These are phyloP conservation scores for Neoaliturus tenellus DNA, from an alignment of 2,888 invertebrate species.

Conservation along the genomic window DNA sequence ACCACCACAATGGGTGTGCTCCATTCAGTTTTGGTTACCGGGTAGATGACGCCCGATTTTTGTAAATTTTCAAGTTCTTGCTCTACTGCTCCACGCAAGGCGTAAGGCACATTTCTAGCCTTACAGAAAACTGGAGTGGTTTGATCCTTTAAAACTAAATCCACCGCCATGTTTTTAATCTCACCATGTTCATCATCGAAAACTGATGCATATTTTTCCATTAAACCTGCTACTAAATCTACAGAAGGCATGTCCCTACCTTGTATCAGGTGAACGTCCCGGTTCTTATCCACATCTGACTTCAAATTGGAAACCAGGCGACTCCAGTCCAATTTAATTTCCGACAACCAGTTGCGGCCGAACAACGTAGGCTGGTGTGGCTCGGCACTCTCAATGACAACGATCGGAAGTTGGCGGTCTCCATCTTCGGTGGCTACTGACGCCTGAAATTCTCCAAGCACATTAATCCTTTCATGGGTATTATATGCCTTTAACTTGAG, in stretches of 20 bases:
- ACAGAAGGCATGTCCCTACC: neutral
- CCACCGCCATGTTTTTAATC: conserved; percentile 46
- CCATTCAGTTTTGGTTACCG: conserved; percentile 57
- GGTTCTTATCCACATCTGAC: neutral
- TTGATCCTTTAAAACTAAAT: conserved; percentile 55
- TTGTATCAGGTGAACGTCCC: neutral
- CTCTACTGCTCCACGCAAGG: conserved; percentile 44
- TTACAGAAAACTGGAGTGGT: conserved; percentile 56
- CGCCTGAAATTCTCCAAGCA: neutral
- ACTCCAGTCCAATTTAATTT: neutral
- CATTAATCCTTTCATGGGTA: neutral
- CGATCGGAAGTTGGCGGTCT: conserved; percentile 7
- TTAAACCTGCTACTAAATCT: neutral
- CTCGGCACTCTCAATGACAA: neutral
- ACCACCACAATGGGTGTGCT: conserved; percentile 50
- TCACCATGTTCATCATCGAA: conserved; percentile 27
- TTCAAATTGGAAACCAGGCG: neutral
- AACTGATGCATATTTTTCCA: neutral
- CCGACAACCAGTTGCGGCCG: neutral
- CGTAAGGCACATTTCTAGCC: conserved; percentile 55
- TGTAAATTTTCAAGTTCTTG: conserved; percentile 51
- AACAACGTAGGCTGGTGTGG: neutral
- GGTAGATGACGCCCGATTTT: conserved; percentile 48
- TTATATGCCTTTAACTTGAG: neutral
- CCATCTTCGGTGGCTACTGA: neutral